Base-by-base conservation (phyloP, 2,888 invertebrate genomes). In the Amiota mariae region DNA sequence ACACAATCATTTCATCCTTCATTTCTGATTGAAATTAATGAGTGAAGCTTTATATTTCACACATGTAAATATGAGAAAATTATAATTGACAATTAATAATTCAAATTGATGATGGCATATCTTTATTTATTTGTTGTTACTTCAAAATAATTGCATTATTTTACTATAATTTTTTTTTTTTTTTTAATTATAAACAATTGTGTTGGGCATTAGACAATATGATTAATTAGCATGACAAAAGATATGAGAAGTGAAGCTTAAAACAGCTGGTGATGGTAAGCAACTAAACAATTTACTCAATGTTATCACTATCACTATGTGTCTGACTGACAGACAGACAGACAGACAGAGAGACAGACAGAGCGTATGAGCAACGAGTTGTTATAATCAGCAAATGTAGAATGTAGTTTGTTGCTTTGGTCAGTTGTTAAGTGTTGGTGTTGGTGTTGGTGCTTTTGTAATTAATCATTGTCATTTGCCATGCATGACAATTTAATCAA, bases 381-480 rank as follows among this genome's bases (percentile, higher is more conserved):
- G 18, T 13, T 2, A 46, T 13, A 36, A 12, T 9, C 0, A 13
- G 36, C 36, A 6, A 36, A 47, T 18, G 36, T 36, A 36, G 36
- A 6, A 6, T 24, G 36, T 36, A 6, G 36, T 36, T 36, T 36
- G 36, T 36, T 36, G 36, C 61, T 57, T 67, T 67, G 66, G 59
- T 18, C 63, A 63, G 59, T n/a, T 18, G 59, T 18, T 54, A 61
- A n/a, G n/a, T n/a, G n/a, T n/a, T n/a, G n/a, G n/a, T n/a, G 24
- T 24, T 24, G 24, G 20, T 24, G 20, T 10, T 46, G 24, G n/a
- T 70, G 36, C 36, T 57, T 63, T 71, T 70, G 72, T 72, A 77
- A 78, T 79, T 79, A 75, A 79, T 79, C 77, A 79, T 67, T 77
- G 78, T 79, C 78, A 79, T n/a, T 70, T 51, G 67, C 51, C 67